phyloP scores from a whole-genome alignment of 2,113 vertebrate genomes.

The Psittacara wagleri region DNA sequence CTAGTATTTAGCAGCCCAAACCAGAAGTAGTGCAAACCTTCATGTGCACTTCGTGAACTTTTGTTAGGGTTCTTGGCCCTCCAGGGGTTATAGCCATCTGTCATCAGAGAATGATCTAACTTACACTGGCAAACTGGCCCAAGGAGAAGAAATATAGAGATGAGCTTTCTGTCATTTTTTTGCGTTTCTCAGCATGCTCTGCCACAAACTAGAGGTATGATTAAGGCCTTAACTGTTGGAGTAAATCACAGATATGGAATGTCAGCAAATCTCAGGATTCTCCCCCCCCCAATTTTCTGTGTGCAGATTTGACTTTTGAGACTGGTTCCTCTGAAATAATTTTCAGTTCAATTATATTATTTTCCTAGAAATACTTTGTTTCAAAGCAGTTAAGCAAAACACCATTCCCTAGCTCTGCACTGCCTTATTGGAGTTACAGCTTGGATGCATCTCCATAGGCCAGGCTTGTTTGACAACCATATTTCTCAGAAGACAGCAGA shows the following conservation, averaged over 20 bases:
- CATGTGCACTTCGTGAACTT: not conserved
- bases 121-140: conserved; percentile 29
- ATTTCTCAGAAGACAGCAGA: not conserved
- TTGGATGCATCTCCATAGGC: not conserved
- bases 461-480: not conserved
- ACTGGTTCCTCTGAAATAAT: not conserved
- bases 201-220: not conserved
- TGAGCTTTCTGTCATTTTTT: not conserved
- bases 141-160: not conserved
- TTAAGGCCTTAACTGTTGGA: not conserved
- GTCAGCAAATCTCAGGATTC: conserved; percentile 10
- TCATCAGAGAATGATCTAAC: conserved; percentile 33
- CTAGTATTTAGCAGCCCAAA: not conserved
- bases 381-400: not conserved
- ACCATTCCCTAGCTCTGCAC: not conserved
- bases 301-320: not conserved
- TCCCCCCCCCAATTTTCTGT: not conserved
- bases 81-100: not conserved
- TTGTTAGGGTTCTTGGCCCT: not conserved
- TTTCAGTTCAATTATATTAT: not conserved
- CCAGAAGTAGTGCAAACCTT: not conserved
- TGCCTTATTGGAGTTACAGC: not conserved
- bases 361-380: not conserved
- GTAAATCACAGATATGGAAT: not conserved
- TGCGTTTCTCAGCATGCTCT: not conserved